A percentile compares a stretch with the other conserved stretches of the same genome.
phyloP scores from a whole-genome alignment of 2,113 vertebrate species.

The Carettochelys insculpta region DNA sequence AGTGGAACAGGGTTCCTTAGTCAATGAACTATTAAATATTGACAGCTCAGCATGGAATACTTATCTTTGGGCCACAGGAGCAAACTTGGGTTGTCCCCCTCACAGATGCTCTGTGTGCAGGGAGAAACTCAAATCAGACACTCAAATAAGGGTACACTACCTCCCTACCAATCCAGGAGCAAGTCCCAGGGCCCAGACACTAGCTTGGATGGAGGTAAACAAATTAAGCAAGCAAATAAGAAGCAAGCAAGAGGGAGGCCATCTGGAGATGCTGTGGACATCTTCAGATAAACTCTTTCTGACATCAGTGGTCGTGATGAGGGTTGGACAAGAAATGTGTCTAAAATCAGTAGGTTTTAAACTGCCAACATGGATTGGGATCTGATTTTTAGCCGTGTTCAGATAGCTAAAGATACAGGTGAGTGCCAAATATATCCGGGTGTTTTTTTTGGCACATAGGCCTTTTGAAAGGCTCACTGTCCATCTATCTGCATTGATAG shows the following conservation, averaged over 20 bases:
- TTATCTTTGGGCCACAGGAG: background rate
- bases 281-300: background rate
- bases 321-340: background rate
- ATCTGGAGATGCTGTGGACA: background rate
- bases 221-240: background rate
- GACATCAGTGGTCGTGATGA: background rate
- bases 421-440: too few relatives aligned
- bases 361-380: too few relatives aligned
- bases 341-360: background rate
- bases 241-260: background rate
- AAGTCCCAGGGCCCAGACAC: background rate
- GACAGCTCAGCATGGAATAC: background rate
- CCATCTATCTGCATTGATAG: too few relatives aligned
- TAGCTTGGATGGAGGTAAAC: background rate
- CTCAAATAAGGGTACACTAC: background rate
- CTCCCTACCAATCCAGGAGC: background rate
- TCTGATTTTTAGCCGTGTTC: too few relatives aligned
- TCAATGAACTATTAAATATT: background rate
- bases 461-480: too few relatives aligned
- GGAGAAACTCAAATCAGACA: background rate
- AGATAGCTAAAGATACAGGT: too few relatives aligned
- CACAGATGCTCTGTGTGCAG: background rate
- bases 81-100: background rate
- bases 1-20: background rate
- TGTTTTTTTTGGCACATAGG: too few relatives aligned